A percentile compares a stretch with the other conserved stretches of the same genome.
phyloP scores from a whole-genome alignment of 2,113 vertebrate genomes.

The Rhipidura dahli region DNA sequence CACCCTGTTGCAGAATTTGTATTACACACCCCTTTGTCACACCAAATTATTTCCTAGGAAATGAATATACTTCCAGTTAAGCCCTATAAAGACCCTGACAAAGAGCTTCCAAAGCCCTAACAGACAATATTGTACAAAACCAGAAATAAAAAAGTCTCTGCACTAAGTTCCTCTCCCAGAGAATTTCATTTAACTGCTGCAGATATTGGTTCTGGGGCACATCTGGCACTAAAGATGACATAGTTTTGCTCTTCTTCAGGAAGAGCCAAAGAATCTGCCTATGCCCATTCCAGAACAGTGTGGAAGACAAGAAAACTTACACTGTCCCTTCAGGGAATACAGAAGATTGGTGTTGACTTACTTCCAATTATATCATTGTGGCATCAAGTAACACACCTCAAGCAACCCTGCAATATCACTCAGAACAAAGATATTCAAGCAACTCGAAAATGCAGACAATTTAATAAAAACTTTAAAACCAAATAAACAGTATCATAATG shows the following conservation, averaged over 20 bases:
- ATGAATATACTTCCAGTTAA: background rate
- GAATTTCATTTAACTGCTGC: background rate
- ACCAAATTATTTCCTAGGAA: background rate
- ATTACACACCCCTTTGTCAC: background rate
- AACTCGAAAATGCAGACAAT: background rate
- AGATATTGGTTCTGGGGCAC: background rate
- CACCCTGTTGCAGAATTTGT: background rate
- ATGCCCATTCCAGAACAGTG: background rate
- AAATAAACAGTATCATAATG: background rate
- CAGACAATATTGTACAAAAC: background rate
- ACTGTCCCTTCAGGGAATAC: background rate
- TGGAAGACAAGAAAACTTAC: background rate
- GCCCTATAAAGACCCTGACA: background rate
- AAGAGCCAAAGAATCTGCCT: background rate
- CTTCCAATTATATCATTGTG: background rate
- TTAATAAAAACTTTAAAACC: background rate
- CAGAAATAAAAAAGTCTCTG: background rate
- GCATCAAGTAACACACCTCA: background rate
- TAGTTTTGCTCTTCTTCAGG: background rate
- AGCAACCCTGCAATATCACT: background rate
- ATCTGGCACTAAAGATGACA: background rate
- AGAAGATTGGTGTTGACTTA: background rate
- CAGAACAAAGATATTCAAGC: background rate
- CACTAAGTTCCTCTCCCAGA: background rate
- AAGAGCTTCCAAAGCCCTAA: background rate